These are phyloP conservation scores for Serrognathus titanus DNA, from an alignment of 2,888 invertebrate genomes.

Conservation along the genomic window DNA sequence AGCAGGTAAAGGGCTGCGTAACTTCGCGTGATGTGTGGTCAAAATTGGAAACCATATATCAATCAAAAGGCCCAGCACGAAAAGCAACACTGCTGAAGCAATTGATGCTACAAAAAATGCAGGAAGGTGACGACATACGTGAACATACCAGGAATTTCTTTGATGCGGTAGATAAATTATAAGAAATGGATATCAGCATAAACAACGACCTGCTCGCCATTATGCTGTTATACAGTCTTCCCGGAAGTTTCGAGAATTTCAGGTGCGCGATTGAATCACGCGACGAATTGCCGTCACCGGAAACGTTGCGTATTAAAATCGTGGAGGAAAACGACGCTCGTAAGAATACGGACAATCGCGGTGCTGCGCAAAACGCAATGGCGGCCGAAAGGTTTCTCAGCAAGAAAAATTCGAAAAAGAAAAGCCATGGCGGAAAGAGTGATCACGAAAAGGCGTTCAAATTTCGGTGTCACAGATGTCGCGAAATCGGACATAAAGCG, in stretches of 20 bases:
- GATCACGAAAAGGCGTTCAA: background rate
- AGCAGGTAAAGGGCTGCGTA: constrained; percentile 33
- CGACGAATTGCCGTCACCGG: constrained; percentile 33
- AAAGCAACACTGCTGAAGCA: constrained; percentile 44
- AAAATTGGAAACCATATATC: constrained; percentile 37
- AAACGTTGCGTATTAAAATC: constrained; percentile 33
- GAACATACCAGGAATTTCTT: constrained; percentile 38
- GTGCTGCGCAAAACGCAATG: constrained; percentile 10
- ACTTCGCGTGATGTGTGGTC: constrained; percentile 40
- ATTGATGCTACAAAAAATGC: constrained; percentile 38
- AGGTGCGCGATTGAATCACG: constrained; percentile 39
- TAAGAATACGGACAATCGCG: too few species aligned
- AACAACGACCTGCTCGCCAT: too few species aligned
- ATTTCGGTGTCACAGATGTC: constrained; percentile 7
- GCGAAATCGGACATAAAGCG: constrained; percentile 11
- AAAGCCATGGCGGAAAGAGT: background rate
- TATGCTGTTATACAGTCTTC: constrained; percentile 38
- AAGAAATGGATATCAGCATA: too few species aligned
- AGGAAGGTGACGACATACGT: constrained; percentile 34
- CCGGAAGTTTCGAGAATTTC: constrained; percentile 37
- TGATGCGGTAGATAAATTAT: too few species aligned
- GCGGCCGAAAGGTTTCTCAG: background rate
- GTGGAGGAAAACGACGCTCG: constrained; percentile 34
- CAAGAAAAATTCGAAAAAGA: background rate
- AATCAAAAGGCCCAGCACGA: constrained; percentile 42